Base-by-base conservation (phyloP, 2,113 vertebrate species). In the Callorhinus ursinus region DNA sequence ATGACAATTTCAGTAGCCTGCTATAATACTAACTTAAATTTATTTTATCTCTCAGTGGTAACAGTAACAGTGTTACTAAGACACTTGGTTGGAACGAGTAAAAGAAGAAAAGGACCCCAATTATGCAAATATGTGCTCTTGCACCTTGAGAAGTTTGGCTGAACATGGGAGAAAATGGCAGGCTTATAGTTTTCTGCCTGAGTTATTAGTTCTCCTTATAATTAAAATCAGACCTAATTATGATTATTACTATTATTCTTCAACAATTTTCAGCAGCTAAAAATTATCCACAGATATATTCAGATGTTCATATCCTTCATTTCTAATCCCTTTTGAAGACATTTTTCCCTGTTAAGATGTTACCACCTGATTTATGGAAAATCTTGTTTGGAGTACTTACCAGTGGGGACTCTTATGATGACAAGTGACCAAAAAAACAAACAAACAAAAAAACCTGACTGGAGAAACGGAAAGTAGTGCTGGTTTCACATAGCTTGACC, bases 181-280 rank as follows among this genome's bases (percentile, higher is more conserved):
- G 49, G 26, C 53, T 49, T 77, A 42, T 13, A 63, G 83, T 87
- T 93, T 93, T 55, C 93, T 96, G 72, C 65, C 33, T 93, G 51
- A 71, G 28, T 96, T 80, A 84, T 80, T 88, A 87, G 46, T 24
- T 3, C 19, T 67, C 67, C 93, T 91, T 95, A 93, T 93, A 96
- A 97, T 95, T 97, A 97, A 97, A 93, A 94, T 86, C 86, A 83
- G 49, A 83, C 8, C 26, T 63, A 85, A 83, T 77, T 95, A 61
- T 36, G 9, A 71, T 97, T 65, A 84, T 87, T 96, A 59, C 42
- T 36, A 79, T 81, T 95, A 63, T 77, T 96, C 71, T 55, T 21
- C 63, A 90, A 90, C 51, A 76, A 13, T 83, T 82, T 92, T 87
- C 49, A 77, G 53, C 31, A 81, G 31, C 79, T 74, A 57, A 80